A percentile compares a stretch with the other conserved stretches of the same genome.
phyloP scores from a whole-genome alignment of 2,888 invertebrate genomes.

The Nomada lathburiana region DNA sequence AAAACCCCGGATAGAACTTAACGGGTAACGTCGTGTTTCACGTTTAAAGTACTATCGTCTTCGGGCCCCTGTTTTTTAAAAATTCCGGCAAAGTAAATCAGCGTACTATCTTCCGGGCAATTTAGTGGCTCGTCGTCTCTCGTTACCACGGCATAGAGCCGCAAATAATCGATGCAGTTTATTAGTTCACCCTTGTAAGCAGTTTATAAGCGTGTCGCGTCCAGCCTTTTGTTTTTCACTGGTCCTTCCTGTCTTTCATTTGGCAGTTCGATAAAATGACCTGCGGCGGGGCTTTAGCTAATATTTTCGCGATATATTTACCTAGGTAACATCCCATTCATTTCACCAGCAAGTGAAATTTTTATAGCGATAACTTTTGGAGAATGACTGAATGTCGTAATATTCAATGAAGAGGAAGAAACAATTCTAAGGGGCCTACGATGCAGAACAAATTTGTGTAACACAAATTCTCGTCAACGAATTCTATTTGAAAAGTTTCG shows the following conservation, averaged over 20 bases:
- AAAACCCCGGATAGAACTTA: not conserved
- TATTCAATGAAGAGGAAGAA: too few species aligned
- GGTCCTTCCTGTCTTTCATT: slow-evolving; percentile 12
- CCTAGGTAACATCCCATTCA: too few species aligned
- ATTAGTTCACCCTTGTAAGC: slow-evolving; percentile 31
- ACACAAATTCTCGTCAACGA: too few species aligned
- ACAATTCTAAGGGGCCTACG: too few species aligned
- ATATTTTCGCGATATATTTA: too few species aligned
- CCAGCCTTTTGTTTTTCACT: not conserved
- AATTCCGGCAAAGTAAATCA: slow-evolving; percentile 16
- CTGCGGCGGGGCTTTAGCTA: not conserved
- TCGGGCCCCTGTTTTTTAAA: not conserved
- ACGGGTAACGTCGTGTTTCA: not conserved
- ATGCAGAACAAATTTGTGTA: too few species aligned
- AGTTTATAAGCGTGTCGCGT: slow-evolving; percentile 24
- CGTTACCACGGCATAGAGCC: slow-evolving; percentile 8
- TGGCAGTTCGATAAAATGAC: not conserved
- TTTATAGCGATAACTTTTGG: not conserved
- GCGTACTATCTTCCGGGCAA: slow-evolving; percentile 1
- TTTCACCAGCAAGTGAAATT: slow-evolving; percentile 16
- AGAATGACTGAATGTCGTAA: too few species aligned
- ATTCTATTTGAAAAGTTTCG: too few species aligned
- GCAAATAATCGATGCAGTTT: slow-evolving; percentile 32
- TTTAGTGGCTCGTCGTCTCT: slow-evolving; percentile 25
- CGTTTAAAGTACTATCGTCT: not conserved